Evolutionary conservation across 2,113 vertebrate species (phyloP).

Genomic region (Oxygymnocypris stewartii): DNA sequence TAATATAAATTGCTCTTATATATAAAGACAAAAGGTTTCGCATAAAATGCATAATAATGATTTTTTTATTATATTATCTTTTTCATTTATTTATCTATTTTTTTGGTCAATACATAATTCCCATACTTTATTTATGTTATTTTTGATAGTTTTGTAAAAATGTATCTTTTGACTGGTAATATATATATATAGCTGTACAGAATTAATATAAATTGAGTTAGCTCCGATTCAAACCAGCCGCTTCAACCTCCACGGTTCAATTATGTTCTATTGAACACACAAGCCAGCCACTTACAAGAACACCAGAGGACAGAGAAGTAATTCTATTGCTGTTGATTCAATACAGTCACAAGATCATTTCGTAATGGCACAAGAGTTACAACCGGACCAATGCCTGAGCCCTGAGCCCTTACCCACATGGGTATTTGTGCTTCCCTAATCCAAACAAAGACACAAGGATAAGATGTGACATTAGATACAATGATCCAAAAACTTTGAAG

Average conservation of each 20-base stretch:
- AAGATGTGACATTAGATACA: not conserved
- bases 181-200: not conserved
- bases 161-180: not conserved
- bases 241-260: not conserved
- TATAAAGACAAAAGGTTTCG: too few relatives aligned
- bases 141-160: too few relatives aligned
- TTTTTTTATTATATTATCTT: too few relatives aligned
- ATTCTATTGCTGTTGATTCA: constrained; percentile 42
- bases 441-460: not conserved
- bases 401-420: not conserved
- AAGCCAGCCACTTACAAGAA: constrained; percentile 4
- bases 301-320: not conserved
- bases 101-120: too few relatives aligned
- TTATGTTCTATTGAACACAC: not conserved
- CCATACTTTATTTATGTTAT: too few relatives aligned
- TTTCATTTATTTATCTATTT: too few relatives aligned
- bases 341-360: constrained; percentile 47
- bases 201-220: constrained; percentile 2
- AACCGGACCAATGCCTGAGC: not conserved
- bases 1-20: not conserved
- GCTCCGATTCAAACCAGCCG: not conserved
- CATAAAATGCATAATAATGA: not conserved
- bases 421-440: not conserved
- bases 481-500: not conserved
- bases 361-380: not conserved